A percentile compares a stretch with the other conserved stretches of the same genome.
phyloP scores from a whole-genome alignment of 2,113 vertebrate genomes.

The Sinocyclocheilus rhinocerous region DNA sequence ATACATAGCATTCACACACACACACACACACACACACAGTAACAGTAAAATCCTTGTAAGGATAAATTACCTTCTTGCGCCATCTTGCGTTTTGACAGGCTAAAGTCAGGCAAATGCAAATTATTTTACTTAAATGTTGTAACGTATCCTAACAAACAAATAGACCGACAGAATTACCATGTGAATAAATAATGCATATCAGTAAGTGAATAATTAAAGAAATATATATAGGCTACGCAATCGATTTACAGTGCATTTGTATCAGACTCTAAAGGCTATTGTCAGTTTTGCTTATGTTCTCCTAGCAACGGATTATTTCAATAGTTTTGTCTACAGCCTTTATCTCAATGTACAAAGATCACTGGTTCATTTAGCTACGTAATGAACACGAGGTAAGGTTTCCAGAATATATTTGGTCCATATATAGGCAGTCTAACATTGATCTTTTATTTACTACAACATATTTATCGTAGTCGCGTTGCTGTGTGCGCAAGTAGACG shows the following conservation, averaged over 20 bases:
- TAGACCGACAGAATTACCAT: not conserved
- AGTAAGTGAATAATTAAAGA: not conserved
- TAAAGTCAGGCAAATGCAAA: not conserved
- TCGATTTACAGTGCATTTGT: not conserved
- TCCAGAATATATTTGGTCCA: too few species aligned
- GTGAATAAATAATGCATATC: not conserved
- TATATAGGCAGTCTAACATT: not conserved
- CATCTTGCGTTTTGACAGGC: slow-evolving; percentile 44
- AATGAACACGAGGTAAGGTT: slow-evolving; percentile 22
- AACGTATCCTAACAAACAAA: not conserved
- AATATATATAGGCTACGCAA: not conserved
- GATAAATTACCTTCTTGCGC: slow-evolving; percentile 30
- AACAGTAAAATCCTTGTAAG: not conserved
- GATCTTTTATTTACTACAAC: not conserved
- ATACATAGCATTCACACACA: too few species aligned
- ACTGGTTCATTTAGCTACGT: not conserved
- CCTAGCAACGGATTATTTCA: not conserved
- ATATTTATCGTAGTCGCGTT: not conserved
- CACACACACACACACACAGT: too few species aligned
- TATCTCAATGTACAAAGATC: not conserved
- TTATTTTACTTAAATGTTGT: not conserved
- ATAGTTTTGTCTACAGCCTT: not conserved
- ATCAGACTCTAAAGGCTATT: too few species aligned
- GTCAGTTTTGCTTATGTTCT: slow-evolving; percentile 9
- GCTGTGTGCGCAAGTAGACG: not conserved